phyloP scores from a whole-genome alignment of 1,140 invertebrate genomes.

The roundworm (Caenorhabditis elegans) region WBcel235 BX284606.5:14900501-14901000 shows the following conservation, averaged over 20 bases:
- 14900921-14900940: no score
- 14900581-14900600: no score
- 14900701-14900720: background rate
- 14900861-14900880: no score
- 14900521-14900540: background rate
- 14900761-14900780: slow-evolving; percentile 14
- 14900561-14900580: background rate
- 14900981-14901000: background rate
- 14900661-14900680: background rate
- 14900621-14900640: slow-evolving; percentile 10
- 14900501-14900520: background rate
- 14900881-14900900: no score
- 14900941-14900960: no score
- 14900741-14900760: slow-evolving; percentile 15
- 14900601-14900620: background rate
- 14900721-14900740: background rate
- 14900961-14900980: background rate
- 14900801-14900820: background rate
- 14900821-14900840: no score
- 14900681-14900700: background rate
- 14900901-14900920: no score
- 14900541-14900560: background rate
- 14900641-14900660: background rate
- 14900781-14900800: background rate
- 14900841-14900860: no score